Evolutionary conservation across 2,113 vertebrate species (phyloP), one percentile per base, ranked within the genome.

Genomic region (Eublepharis macularius): DNA sequence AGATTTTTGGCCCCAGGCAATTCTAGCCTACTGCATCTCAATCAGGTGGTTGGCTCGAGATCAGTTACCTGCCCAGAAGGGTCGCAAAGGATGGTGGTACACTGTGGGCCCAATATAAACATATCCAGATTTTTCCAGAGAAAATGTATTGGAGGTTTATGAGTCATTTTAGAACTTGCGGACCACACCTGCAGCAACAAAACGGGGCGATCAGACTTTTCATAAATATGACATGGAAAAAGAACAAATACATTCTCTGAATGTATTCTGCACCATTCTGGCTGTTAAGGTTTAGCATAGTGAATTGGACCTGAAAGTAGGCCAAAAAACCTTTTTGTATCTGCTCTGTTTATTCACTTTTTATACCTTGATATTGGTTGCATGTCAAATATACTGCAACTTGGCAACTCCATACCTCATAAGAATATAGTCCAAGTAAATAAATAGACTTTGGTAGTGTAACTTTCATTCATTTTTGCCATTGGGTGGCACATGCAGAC

Each of bases 81-180:
- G 41, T 93, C 93, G 82, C 93, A 95, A 49, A 95, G 87, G 82
- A 95, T 88, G 0, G 92, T 94, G 36, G 90, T 92, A 69, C 91
- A 95, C 0, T 88, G 77, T 1, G 91, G 85, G 26, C 49, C 92
- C 24, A 85, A 88, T 47, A 54, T 85, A 84, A 96, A 96, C 51
- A 75, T 93, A 57, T 86, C n/a, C 74, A 94, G 81, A 32, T 95
- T 91, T 73, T 96, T 94, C 96, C 95, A 95, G 21, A 96, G 87
- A 76, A 95, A 96, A 90, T 94, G 83, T 2, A 85, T 88, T 14
- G 94, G 95, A 72, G 85, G 87, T 21, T 86, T 84, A 43, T 92
- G 93, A 80, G 93, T 85, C 21, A 41, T 77, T 47, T 84, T 36
- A 19, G 93, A 88, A 13, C 36, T 72, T 85, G 91, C 90, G 84